Conservation (phyloP, 2,113 vertebrate genomes). For the Calypte anna region DNA sequence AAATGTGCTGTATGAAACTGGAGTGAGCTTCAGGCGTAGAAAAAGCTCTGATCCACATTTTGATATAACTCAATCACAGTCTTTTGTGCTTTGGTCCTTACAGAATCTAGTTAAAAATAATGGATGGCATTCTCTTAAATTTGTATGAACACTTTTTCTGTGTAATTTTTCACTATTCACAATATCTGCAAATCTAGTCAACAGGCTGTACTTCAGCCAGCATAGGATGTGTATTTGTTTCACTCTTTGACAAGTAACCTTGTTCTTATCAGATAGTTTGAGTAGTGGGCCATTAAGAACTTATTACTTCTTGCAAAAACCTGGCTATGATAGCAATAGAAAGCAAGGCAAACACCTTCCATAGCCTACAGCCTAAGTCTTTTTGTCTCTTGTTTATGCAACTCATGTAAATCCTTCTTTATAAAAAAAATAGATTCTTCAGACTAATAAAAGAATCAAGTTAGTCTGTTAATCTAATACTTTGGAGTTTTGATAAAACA, state of each 20-base stretch:
- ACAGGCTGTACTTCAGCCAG: neutral
- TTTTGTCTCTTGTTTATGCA: neutral
- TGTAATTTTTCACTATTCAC: neutral
- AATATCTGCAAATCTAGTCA: neutral
- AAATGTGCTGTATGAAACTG: neutral
- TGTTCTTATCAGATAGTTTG: neutral
- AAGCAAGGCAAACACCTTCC: neutral
- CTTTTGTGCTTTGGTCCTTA: neutral
- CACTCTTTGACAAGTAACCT: neutral
- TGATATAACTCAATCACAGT: neutral
- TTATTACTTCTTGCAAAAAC: neutral
- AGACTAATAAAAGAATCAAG: neutral
- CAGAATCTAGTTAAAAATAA: neutral
- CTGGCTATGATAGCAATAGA: neutral
- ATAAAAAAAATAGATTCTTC: neutral
- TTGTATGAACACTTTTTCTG: neutral
- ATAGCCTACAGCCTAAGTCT: accelerated
- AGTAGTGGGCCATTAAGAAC: neutral
- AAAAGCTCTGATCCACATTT: neutral
- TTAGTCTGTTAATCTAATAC: neutral
- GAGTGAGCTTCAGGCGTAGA: neutral
- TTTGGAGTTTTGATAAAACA: neutral
- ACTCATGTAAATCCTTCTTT: neutral
- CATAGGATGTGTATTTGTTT: neutral
- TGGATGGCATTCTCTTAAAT: neutral